phyloP scores from a whole-genome alignment of 64 coral and sea anemone species.

The Actinia tenebrosa region DNA sequence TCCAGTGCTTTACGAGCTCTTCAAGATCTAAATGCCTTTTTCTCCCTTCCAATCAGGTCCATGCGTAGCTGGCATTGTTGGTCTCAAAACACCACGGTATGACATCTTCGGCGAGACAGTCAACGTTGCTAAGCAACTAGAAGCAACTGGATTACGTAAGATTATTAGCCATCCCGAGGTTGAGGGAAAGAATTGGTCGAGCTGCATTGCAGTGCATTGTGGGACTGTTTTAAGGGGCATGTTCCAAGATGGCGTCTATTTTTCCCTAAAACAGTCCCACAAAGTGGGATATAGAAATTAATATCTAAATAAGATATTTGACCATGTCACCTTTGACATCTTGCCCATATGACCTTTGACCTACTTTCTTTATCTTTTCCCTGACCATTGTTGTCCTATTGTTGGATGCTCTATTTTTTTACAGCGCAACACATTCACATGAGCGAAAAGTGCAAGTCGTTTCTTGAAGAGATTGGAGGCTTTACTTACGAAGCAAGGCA shows the following conservation, averaged over 20 bases:
- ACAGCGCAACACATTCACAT: slow-evolving; percentile 40
- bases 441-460: slow-evolving; percentile 22
- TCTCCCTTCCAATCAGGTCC: slow-evolving; percentile 15
- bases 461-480: slow-evolving; percentile 29
- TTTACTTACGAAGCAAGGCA: slow-evolving; percentile 16
- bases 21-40: neutral
- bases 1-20: too few species aligned
- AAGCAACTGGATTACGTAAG: slow-evolving; percentile 20
- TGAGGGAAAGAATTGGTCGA: too few species aligned
- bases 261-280: too few species aligned
- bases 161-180: too few species aligned
- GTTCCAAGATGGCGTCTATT: too few species aligned
- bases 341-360: neutral
- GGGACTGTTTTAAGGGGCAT: too few species aligned
- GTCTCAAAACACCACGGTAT: slow-evolving; percentile 36
- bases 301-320: too few species aligned
- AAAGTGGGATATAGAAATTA: too few species aligned
- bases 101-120: slow-evolving; percentile 52
- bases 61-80: slow-evolving; percentile 51
- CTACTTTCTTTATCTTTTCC: neutral
- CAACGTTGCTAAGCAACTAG: slow-evolving; percentile 31
- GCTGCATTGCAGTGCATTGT: too few species aligned
- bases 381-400: neutral
- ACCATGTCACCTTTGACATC: too few species aligned
- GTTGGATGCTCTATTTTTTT: neutral